Base-by-base conservation (phyloP, 2,113 vertebrate genomes). In the Gambusia holbrooki region DNA sequence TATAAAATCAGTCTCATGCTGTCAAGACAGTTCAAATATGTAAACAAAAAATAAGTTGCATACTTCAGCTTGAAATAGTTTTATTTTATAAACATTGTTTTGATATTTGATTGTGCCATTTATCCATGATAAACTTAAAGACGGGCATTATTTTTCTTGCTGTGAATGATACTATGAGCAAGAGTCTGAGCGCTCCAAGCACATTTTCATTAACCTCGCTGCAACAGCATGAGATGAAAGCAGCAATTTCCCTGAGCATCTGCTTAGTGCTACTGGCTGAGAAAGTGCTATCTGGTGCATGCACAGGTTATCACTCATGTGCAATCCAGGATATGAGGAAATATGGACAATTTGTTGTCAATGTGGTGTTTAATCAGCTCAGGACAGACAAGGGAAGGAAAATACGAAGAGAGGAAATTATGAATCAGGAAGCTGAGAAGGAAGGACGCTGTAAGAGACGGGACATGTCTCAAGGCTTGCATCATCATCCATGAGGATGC, bases 391-490 rank as follows among this genome's bases (percentile, higher is more conserved):
- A 75, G 13, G 62, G 61, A 77, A 67, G 73, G 71, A 79, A 60
- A 60, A 66, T 37, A 27, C 25, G 13, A 45, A 74, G 17, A 51
- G 58, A 74, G 64, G 11, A 30, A 61, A 84, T 74, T 62, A 82
- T 81, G 85, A 88, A 87, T 60, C 4, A 0, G 15, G 67, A n/a
- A 75, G 67, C 22, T 17, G 65, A 85, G 81, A 76, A 74, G 76
- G 71, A 71, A 81, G 70, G 78, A 37, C 77, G 71, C 7, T 25
- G 77, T 74, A 76, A 82, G 72, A 79, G 75, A 84, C 84, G 83
- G 68, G 76, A 80, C 85, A 86, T 89, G 81, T 93, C 89, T 89
- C 78, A 66, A 85, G 85, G 88, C 89, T 91, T 91, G 85, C 88
- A 92, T 90, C 88, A 90, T 87, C 88, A 87, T 88, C 88, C 75